A percentile compares a stretch with the other conserved stretches of the same genome.
These are phyloP conservation scores for Scaptodrosophila latifasciaeformis DNA, from an alignment of 2,888 invertebrate species.

Conservation along the genomic window DNA sequence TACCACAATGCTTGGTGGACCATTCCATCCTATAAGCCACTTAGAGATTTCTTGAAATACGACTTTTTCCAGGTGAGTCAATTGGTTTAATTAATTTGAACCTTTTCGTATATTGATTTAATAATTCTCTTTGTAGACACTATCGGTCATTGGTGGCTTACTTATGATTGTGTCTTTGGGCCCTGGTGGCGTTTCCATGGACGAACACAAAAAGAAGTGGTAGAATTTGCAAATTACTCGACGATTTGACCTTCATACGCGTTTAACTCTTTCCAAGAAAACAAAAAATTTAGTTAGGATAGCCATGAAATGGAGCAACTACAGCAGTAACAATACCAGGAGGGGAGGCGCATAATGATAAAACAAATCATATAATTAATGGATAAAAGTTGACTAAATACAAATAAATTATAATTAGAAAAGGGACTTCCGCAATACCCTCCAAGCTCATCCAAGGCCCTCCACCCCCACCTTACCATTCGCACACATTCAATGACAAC, in stretches of 20 bases:
- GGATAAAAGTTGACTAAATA: slow-evolving; percentile 47
- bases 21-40: slow-evolving; percentile 94
- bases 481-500: slow-evolving; percentile 55
- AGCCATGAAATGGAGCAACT: slow-evolving; percentile 60
- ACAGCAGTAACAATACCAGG: slow-evolving; percentile 53
- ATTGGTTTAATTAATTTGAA: not conserved
- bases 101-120: not conserved
- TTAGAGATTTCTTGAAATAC: slow-evolving; percentile 99
- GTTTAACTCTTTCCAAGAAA: slow-evolving; percentile 53
- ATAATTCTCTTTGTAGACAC: slow-evolving; percentile 80
- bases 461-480: slow-evolving; percentile 42
- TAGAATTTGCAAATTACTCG: slow-evolving; percentile 45
- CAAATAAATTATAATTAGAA: slow-evolving; percentile 9
- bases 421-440: slow-evolving; percentile 64
- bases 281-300: slow-evolving; percentile 53
- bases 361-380: not conserved
- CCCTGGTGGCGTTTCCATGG: slow-evolving; percentile 99
- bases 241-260: slow-evolving; percentile 42
- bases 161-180: slow-evolving; percentile 98
- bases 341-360: not conserved
- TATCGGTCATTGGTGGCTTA: slow-evolving; percentile 98
- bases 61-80: slow-evolving; percentile 97
- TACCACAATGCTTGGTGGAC: slow-evolving; percentile 99
- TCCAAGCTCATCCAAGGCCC: slow-evolving; percentile 24
- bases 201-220: slow-evolving; percentile 99